These are phyloP conservation scores for Drosophila orena DNA, from an alignment of 1,140 invertebrate species.

Conservation along the genomic window DNA sequence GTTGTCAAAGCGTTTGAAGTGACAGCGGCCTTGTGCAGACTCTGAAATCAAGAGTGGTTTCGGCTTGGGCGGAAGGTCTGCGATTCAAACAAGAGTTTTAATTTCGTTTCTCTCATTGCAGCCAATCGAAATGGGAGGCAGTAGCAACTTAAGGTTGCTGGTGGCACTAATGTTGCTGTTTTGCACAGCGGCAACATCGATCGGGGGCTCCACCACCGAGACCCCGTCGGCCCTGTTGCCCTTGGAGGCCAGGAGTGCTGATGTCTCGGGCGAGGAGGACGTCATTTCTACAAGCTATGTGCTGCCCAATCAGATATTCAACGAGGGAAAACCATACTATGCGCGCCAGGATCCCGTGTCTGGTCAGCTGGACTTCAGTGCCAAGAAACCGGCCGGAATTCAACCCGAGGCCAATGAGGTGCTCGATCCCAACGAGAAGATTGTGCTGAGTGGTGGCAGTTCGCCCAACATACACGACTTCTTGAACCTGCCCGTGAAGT, in stretches of 20 bases:
- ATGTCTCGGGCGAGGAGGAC: slow-evolving; percentile 69
- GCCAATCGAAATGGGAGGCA: slow-evolving; percentile 42
- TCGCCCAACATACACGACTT: slow-evolving; percentile 89
- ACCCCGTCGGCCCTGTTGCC: slow-evolving; percentile 65
- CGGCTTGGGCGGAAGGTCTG: slow-evolving; percentile 44
- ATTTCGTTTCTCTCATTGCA: slow-evolving; percentile 15
- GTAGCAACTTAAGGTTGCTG: slow-evolving; percentile 29
- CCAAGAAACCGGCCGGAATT: slow-evolving; percentile 86
- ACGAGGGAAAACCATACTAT: slow-evolving; percentile 90
- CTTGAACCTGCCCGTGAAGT: slow-evolving; percentile 89
- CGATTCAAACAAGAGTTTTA: slow-evolving; percentile 5
- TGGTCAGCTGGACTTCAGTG: slow-evolving; percentile 88
- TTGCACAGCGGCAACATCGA: slow-evolving; percentile 1
- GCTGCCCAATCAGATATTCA: slow-evolving; percentile 86
- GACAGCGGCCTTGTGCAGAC: slow-evolving; percentile 43
- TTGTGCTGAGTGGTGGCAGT: slow-evolving; percentile 73
- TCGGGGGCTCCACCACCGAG: slow-evolving; percentile 22
- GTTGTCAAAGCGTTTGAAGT: slow-evolving; percentile 41
- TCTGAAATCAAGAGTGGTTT: slow-evolving; percentile 51
- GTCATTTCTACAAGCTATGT: slow-evolving; percentile 77
- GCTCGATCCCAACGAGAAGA: slow-evolving; percentile 76
- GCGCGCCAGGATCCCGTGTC: slow-evolving; percentile 89
- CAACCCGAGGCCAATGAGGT: slow-evolving; percentile 76
- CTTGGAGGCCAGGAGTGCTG: slow-evolving; percentile 65
- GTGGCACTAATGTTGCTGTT: slow-evolving; percentile 35